A percentile compares a stretch with the other conserved stretches of the same genome.
phyloP scores from a whole-genome alignment of 2,888 invertebrate genomes.

The Cheilosia variabilis region DNA sequence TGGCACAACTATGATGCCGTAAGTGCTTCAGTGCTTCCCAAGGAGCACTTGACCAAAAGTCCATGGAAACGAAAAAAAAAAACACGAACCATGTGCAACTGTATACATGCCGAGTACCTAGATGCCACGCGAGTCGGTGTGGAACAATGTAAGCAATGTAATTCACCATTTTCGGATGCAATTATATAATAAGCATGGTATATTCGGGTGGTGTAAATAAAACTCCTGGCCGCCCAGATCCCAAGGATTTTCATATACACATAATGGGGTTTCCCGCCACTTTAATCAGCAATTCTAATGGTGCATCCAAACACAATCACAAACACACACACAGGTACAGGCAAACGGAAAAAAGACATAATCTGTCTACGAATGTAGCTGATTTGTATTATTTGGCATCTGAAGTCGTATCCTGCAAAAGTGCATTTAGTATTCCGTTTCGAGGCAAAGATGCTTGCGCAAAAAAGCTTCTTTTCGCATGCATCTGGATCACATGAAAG shows the following conservation, averaged over 20 bases:
- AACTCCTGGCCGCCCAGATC: constrained; percentile 56
- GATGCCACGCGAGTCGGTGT: constrained; percentile 28
- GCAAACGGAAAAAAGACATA: background rate
- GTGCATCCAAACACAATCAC: background rate
- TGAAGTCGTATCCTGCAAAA: constrained; percentile 38
- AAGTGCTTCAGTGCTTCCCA: constrained; percentile 58
- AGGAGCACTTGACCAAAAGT: constrained; percentile 72
- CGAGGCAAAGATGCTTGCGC: constrained; percentile 10
- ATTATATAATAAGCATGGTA: constrained; percentile 45
- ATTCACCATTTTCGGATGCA: constrained; percentile 48
- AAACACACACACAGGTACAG: background rate
- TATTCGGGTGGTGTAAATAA: constrained; percentile 46
- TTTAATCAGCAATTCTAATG: constrained; percentile 58
- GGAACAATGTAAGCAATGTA: constrained; percentile 52
- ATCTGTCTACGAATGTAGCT: constrained; percentile 53
- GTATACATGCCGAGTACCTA: constrained; percentile 6
- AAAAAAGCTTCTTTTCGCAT: constrained; percentile 32
- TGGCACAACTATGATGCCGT: constrained; percentile 57
- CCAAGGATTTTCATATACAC: constrained; percentile 52
- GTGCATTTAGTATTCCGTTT: constrained; percentile 60
- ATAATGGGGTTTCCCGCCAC: constrained; percentile 47
- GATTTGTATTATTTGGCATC: constrained; percentile 42
- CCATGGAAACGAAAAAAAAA: constrained; percentile 47
- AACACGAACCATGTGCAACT: constrained; percentile 51
- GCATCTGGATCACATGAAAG: constrained; percentile 46